phyloP scores from a whole-genome alignment of 2,113 vertebrate species.

The Zapornia atra region DNA sequence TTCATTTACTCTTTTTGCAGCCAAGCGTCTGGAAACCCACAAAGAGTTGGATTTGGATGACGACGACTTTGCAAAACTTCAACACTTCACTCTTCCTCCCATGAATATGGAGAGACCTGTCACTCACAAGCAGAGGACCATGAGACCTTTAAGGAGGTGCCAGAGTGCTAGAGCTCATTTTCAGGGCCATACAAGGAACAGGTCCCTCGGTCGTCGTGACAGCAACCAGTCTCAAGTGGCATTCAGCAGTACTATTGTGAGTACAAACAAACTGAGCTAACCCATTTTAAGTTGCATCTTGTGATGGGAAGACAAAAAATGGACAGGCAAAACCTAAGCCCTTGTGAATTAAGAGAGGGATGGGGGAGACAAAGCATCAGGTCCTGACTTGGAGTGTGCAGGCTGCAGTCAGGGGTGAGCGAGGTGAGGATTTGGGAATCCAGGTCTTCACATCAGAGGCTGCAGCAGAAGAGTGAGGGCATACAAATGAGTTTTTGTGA shows the following conservation, averaged over 20 bases:
- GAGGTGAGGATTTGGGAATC: neutral
- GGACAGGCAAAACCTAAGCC: neutral
- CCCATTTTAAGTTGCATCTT: neutral
- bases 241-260: constrained; percentile 82
- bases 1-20: constrained; percentile 48
- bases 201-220: constrained; percentile 42
- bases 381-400: rapidly evolving
- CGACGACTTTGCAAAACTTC: constrained; percentile 64
- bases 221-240: constrained; percentile 72
- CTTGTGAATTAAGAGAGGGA: neutral
- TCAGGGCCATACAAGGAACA: constrained; percentile 62
- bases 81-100: constrained; percentile 49
- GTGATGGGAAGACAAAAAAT: neutral
- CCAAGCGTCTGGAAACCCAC: constrained; percentile 75
- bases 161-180: constrained; percentile 73
- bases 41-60: constrained; percentile 71
- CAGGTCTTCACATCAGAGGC: neutral
- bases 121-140: neutral
- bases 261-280: constrained; percentile 7
- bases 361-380: neutral
- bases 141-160: constrained; percentile 57
- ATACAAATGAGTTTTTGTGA: neutral
- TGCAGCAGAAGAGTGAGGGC: neutral
- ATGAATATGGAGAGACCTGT: neutral
- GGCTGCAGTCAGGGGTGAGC: neutral